Evolutionary conservation across 1,140 invertebrate species (phyloP).

Genomic region (Protaetia brevitarsis): DNA sequence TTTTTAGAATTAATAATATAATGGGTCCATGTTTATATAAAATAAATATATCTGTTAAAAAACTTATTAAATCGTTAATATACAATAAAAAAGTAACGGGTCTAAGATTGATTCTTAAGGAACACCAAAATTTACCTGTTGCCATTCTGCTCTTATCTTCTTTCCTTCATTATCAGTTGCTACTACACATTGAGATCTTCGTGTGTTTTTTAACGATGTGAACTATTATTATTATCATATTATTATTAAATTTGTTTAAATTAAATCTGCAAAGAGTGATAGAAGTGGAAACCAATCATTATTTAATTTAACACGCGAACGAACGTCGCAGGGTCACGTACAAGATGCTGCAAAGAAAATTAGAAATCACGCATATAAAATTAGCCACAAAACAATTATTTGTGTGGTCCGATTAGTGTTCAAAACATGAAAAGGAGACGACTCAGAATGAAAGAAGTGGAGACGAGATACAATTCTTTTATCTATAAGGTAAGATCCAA

Average conservation of each 20-base stretch:
- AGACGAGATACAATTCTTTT: constrained; percentile 13
- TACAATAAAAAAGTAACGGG: too few relatives aligned
- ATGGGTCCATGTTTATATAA: too few relatives aligned
- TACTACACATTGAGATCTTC: too few relatives aligned
- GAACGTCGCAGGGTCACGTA: background rate
- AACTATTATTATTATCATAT: too few relatives aligned
- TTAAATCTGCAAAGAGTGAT: background rate
- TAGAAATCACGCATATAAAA: constrained; percentile 5
- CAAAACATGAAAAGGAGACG: background rate
- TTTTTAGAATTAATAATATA: too few relatives aligned
- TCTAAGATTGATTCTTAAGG: too few relatives aligned
- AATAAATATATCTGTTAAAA: too few relatives aligned
- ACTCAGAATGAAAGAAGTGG: background rate
- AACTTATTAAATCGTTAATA: too few relatives aligned
- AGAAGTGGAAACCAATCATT: background rate
- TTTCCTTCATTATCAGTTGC: too few relatives aligned
- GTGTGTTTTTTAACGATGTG: too few relatives aligned
- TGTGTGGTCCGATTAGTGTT: constrained; percentile 8
- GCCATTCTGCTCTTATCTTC: too few relatives aligned
- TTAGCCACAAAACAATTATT: constrained; percentile 14
- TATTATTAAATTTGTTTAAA: background rate
- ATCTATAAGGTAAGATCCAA: background rate
- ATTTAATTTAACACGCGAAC: background rate
- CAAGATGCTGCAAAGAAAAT: background rate
- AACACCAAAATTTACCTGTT: too few relatives aligned